Evolutionary conservation across 1,140 invertebrate genomes (phyloP).

Genomic region (Zaprionus lachaisei): DNA sequence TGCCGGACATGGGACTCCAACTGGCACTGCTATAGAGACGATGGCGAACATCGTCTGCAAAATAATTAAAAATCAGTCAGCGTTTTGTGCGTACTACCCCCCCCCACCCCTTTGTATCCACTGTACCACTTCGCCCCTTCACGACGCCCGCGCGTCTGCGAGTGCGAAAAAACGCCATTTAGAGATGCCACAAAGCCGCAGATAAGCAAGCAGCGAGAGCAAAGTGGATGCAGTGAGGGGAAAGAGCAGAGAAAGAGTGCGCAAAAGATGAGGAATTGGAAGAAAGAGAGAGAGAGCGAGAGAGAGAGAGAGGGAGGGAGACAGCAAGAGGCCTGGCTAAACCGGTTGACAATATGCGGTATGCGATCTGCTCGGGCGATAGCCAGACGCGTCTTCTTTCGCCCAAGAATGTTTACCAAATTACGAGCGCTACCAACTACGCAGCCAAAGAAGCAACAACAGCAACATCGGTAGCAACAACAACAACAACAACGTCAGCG

Average conservation of each 20-base stretch:
- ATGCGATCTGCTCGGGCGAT: slow-evolving; percentile 73
- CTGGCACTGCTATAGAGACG: slow-evolving; percentile 8
- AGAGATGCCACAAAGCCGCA: slow-evolving; percentile 82
- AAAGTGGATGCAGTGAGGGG: slow-evolving; percentile 6
- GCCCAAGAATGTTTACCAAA: slow-evolving; percentile 74
- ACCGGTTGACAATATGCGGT: slow-evolving; percentile 78
- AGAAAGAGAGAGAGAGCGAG: slow-evolving; percentile 14
- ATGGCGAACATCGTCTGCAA: slow-evolving; percentile 68
- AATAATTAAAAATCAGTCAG: slow-evolving; percentile 81
- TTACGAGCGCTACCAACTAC: slow-evolving; percentile 75
- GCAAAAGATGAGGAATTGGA: slow-evolving; percentile 18
- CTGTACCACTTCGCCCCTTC: neutral
- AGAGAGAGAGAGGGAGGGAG: slow-evolving; percentile 18
- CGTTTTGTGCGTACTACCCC: slow-evolving; percentile 43
- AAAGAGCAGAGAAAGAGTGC: slow-evolving; percentile 7
- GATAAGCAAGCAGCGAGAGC: slow-evolving; percentile 66
- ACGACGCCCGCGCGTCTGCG: slow-evolving; percentile 62
- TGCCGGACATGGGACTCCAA: slow-evolving; percentile 16
- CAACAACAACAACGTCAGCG: slow-evolving; percentile 46
- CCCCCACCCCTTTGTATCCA: neutral
- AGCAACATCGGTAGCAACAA: slow-evolving; percentile 21
- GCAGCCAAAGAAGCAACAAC: slow-evolving; percentile 25
- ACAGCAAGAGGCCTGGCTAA: slow-evolving; percentile 31
- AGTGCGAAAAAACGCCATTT: slow-evolving; percentile 83
- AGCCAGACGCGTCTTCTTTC: slow-evolving; percentile 57